Evolutionary conservation across 2,888 invertebrate species (phyloP), one percentile per base, ranked within the genome.

Genomic region (Lathronympha strigana): DNA sequence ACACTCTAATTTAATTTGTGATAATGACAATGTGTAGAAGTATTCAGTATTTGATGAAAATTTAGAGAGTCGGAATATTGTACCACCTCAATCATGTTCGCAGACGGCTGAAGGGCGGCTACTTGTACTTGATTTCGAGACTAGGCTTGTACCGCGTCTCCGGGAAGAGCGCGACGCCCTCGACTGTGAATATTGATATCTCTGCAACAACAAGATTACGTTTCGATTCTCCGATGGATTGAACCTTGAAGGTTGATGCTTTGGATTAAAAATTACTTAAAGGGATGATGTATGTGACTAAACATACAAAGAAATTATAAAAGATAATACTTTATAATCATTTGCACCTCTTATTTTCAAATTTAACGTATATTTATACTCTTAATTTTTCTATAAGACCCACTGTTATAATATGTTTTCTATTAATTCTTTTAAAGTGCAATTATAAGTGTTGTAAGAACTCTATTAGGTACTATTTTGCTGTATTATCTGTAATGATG

Each of bases 151-250:
- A 55, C 19, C 55, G 40, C 40, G 31, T 45, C 57, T 57, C 57
- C 6, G 57, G 57, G 11, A 11, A 19, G 31, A 57, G 43, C 45
- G 19, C n/a, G 9, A 57, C 43, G 6, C 45, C 57, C 31, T 57
- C 57, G 31, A 31, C 57, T 21, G 43, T 31, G 45, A 57, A 31
- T 57, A 57, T 57, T 6, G 57, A 45, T n/a, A 19, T 9, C 4
- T 57, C 57, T 57, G 57, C 28, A 55, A 55, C 55, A 43, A 25
- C 40, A 55, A 57, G n/a, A 57, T 19, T 0, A 55, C 5, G n/a
- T 47, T 23, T 47, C 57, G 43, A 40, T 9, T 55, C 38, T 25
- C 40, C 13, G 19, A 33, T 31, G 11, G 33, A 33, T 1, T 28
- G 13, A 33, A n/a, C 38, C 38, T 38, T 38, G 5, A n/a, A 4